Evolutionary conservation across 2,888 invertebrate genomes (phyloP), one percentile per base, ranked within the genome.

Genomic region (Eristalis intricaria): DNA sequence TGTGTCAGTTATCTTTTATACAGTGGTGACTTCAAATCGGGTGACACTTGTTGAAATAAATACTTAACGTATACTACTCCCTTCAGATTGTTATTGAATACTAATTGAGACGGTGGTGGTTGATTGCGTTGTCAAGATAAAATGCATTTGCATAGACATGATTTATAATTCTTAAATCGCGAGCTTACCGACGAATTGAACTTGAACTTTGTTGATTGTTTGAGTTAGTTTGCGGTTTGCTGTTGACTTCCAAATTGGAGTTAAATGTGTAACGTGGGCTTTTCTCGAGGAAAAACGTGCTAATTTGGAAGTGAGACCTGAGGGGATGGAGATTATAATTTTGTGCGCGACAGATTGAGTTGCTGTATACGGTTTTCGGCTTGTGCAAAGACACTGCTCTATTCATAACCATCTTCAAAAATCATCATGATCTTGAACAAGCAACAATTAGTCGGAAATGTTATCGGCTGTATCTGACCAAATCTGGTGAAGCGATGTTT

Each of bases 31-130:
- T 71, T 75, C 71, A 40, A 50, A 74, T 23, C 15, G 38, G 65
- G 65, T 84, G 80, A 71, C 80, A 80, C 80, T 80, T 84, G 80
- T 80, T 80, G 65, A 66, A 63, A 40, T 38, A 78, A 26, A 13
- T 64, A 69, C 38, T 56, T 19, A n/a, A 61, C 23, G 26, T 23
- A 4, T 50, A 56, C 38, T 61, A 63, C 50, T 75, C 66, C 75
- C 26, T 73, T 71, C 43, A 43, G 50, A 68, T 61, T n/a, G n/a
- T 35, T 69, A 43, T 79, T 81, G 80, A 84, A 80, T 84, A 81
- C 68, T 76, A 73, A 85, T 85, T 77, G 19, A 23, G 11, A 40
- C 22, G 35, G 35, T 68, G 35, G 35, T 68, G 23, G 22, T 32
- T 35, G 13, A 43, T 35, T 50, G 61, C 35, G 43, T 26, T 69